Evolutionary conservation across 2,888 invertebrate species (phyloP), one percentile per base, ranked within the genome.

Genomic region (Philonicus albiceps): DNA sequence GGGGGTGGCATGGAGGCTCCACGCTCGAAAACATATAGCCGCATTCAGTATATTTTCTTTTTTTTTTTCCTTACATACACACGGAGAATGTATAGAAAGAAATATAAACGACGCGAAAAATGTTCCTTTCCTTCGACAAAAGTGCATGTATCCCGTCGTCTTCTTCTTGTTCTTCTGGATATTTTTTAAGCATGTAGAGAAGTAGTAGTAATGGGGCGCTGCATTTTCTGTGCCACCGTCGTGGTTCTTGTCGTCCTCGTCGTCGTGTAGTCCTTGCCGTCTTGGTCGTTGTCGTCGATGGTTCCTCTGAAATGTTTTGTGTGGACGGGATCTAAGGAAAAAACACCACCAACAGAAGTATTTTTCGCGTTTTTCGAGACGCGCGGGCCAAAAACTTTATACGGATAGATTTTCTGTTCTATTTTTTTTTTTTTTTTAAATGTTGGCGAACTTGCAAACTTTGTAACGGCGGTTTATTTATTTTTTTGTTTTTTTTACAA

Each of bases 301-400:
- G 64, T 64, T 64, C 64, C 64, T 64, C 64, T 64, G 85, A 85
- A 80, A 83, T 87, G 85, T 85, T 84, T 74, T 64, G 55, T 84
- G 73, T 31, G 27, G 84, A 86, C 72, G 86, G 27, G 11, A 22
- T 27, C 83, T 87, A 80, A 55, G 85, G 84, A 87, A 87, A n/a
- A 88, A 88, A 88, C 53, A 87, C 86, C 87, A 64, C 64, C 64
- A 64, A 64, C 88, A 88, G 88, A 88, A 88, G 88, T 88, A 87
- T 88, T 88, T 88, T 86, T 88, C 87, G 88, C 87, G 88, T 87
- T 86, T 88, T 86, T 88, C 87, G 87, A 88, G 88, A 87, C 88
- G 87, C 73, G 84, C 40, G 64, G 64, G 64, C 64, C 64, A 64
- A 64, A 64, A 64, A 64, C 64, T 64, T 64, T 64, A 64, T 27